Base-by-base conservation (phyloP, 2,888 invertebrate species). In the Melinaea marsaeus region DNA sequence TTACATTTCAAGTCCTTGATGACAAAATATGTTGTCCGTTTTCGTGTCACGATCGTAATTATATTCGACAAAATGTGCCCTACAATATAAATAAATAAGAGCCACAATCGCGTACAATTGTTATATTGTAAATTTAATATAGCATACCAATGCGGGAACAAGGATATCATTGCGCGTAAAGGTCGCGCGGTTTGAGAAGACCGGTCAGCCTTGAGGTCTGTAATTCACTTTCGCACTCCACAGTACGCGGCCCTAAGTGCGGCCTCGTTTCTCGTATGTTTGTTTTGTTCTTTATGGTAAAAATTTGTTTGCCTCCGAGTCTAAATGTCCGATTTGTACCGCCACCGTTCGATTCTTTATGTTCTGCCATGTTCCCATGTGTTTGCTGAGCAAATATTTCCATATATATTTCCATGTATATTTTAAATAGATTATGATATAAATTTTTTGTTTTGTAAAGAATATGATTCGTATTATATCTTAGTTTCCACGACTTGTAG, bases 111-210 rank as follows among this genome's bases (percentile, higher is more conserved):
- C 46, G 2, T 34, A 60, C 42, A 54, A 61, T 46, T 46, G 64
- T 71, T 69, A 70, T 72, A 72, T 71, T 71, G 75, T 73, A 77
- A 78, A 77, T 81, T 81, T 76, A 76, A 81, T 83, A 80, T 78
- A 75, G 78, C 78, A 78, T 78, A 75, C 76, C 79, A 74, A 67
- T 75, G 81, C 76, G 78, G 84, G 83, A 87, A 88, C 89, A 84
- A 88, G 89, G 89, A 89, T 89, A 87, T 86, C 82, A 81, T 81
- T 82, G 81, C 81, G 75, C 74, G 80, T 69, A 89, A 90, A 90
- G 90, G 90, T 89, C 86, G 86, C 83, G 84, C 79, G 84, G 84
- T 84, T 84, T 85, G 86, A 89, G 86, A 85, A 85, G 85, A 90
- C 90, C 84, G 85, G 90, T 87, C 90, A 88, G 83, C 90, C 90